Conservation (phyloP, 2,888 invertebrate species). For the Apamea sordens region DNA sequence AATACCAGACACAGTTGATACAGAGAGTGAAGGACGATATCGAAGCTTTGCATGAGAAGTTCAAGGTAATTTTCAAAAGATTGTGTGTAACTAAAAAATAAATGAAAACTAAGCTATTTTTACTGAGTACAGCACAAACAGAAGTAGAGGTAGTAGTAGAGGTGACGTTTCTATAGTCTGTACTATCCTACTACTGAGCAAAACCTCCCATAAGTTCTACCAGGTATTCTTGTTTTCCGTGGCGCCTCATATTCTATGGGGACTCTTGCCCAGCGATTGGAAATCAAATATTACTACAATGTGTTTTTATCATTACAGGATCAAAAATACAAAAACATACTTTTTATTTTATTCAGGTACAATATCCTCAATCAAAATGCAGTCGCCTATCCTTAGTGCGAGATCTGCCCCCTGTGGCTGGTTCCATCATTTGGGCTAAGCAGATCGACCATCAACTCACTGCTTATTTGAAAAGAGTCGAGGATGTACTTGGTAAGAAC, state of each 20-base stretch:
- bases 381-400: conserved; percentile 97
- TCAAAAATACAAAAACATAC: background rate
- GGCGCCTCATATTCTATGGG: background rate
- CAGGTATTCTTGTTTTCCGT: background rate
- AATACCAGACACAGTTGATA: conserved; percentile 99
- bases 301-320: background rate
- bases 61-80: conserved; percentile 94
- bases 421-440: conserved; percentile 99
- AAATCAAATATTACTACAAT: background rate
- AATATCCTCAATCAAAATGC: conserved; percentile 98
- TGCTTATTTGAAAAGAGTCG: conserved; percentile 98
- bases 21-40: conserved; percentile 99
- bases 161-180: background rate
- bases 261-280: background rate
- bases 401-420: conserved; percentile 99
- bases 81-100: background rate
- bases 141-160: too few species aligned
- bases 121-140: background rate
- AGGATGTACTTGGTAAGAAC: conserved; percentile 97
- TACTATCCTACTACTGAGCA: background rate
- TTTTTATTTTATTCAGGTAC: conserved; percentile 91
- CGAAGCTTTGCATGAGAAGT: conserved; percentile 98
- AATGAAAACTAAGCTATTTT: background rate
- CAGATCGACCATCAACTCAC: conserved; percentile 99
- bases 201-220: background rate